These are phyloP conservation scores for Metalampra italica DNA, from an alignment of 2,888 invertebrate genomes.

Conservation along the genomic window DNA sequence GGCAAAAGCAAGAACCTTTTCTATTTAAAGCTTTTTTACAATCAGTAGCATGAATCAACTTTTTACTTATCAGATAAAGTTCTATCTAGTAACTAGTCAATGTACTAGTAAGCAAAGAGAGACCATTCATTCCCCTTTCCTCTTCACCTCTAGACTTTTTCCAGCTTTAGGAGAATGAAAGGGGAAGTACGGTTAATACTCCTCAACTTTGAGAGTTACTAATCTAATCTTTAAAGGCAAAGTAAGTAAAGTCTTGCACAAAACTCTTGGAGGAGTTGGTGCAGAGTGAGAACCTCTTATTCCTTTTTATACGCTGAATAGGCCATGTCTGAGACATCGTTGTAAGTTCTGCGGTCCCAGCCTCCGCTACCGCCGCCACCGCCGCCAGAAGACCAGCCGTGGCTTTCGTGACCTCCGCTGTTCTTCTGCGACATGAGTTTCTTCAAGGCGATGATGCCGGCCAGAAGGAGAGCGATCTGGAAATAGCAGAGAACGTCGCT, in stretches of 20 bases:
- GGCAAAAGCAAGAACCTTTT: slow-evolving; percentile 1
- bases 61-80: not conserved
- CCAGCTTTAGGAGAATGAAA: no score
- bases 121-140: no score
- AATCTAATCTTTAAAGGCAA: no score
- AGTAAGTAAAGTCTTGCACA: no score
- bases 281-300: slow-evolving; percentile 17
- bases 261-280: no score
- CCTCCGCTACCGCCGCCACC: slow-evolving; percentile 72
- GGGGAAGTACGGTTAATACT: no score
- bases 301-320: slow-evolving; percentile 81
- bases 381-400: slow-evolving; percentile 74
- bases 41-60: slow-evolving; percentile 10
- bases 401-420: slow-evolving; percentile 72
- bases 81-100: not conserved
- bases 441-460: slow-evolving; percentile 90
- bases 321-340: slow-evolving; percentile 79
- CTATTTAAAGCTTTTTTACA: slow-evolving; percentile 11
- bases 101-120: no score
- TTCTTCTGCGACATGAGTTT: slow-evolving; percentile 86
- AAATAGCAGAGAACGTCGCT: slow-evolving; percentile 35
- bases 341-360: slow-evolving; percentile 85
- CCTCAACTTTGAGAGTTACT: no score
- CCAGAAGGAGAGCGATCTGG: slow-evolving; percentile 88
- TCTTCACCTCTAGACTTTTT: no score